Evolutionary conservation across 2,888 invertebrate species (phyloP).

Genomic region (Monopis laevigella): DNA sequence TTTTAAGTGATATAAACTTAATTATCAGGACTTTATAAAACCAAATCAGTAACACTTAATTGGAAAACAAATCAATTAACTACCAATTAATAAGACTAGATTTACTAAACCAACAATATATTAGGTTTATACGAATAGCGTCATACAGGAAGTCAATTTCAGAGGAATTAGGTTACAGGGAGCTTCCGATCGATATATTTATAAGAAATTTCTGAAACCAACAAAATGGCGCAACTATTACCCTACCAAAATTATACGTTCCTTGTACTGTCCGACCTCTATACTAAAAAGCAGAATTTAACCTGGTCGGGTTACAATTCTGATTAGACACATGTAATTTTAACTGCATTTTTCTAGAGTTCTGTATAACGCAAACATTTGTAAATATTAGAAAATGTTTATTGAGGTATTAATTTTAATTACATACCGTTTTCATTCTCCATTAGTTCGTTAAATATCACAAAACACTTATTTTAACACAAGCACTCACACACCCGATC

Average conservation of each 20-base stretch:
- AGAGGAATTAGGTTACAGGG: conserved; percentile 44
- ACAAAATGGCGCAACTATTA: conserved; percentile 63
- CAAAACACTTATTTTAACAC: conserved; percentile 60
- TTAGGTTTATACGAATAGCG: too few relatives aligned
- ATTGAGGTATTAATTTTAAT: conserved; percentile 27
- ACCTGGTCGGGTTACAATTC: conserved; percentile 53
- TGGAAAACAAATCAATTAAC: too few relatives aligned
- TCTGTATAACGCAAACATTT: conserved; percentile 34
- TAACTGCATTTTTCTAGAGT: conserved; percentile 44
- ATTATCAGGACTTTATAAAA: too few relatives aligned
- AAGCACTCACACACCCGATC: conserved; percentile 66
- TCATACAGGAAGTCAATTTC: conserved; percentile 27
- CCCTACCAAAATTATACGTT: conserved; percentile 29
- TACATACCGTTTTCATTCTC: conserved; percentile 53
- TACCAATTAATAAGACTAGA: too few relatives aligned
- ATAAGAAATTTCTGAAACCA: conserved; percentile 54
- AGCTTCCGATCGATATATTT: conserved; percentile 60
- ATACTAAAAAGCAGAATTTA: conserved; percentile 30
- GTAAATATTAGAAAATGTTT: conserved; percentile 25
- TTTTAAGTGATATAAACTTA: too few relatives aligned
- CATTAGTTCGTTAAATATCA: conserved; percentile 49
- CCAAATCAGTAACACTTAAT: too few relatives aligned
- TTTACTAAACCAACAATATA: too few relatives aligned
- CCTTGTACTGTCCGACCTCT: conserved; percentile 20
- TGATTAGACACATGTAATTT: conserved; percentile 54